Conservation (phyloP, 2,113 vertebrate species). For the Podocnemis expansa region DNA sequence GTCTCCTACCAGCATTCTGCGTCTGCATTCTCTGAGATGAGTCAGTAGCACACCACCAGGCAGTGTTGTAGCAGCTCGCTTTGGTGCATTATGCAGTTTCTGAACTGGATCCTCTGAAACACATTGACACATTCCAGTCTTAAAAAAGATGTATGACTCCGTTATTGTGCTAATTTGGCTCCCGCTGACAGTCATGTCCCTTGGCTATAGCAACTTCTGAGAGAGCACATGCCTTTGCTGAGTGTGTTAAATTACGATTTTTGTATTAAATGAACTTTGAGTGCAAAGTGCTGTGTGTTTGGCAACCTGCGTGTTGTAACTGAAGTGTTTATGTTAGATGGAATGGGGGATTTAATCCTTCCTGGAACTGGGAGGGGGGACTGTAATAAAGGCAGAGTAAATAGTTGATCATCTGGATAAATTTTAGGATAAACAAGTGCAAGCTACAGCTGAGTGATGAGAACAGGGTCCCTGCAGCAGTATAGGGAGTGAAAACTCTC, state of each 20-base stretch:
- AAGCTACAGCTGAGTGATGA: not conserved
- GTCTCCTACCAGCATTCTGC: not conserved
- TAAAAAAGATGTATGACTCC: not conserved
- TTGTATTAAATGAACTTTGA: not conserved
- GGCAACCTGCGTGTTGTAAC: slow-evolving; percentile 15
- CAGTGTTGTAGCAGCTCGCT: not conserved
- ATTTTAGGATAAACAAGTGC: not conserved
- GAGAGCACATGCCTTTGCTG: not conserved
- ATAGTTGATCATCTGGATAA: not conserved
- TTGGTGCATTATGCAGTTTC: not conserved
- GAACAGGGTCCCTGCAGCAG: not conserved
- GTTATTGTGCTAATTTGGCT: not conserved
- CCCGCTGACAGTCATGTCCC: not conserved
- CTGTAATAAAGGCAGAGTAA: slow-evolving; percentile 23
- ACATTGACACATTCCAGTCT: not conserved
- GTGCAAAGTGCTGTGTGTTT: not conserved
- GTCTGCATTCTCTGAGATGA: not conserved
- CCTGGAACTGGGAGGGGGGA: not conserved
- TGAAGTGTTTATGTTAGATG: not conserved
- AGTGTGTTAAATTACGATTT: slow-evolving; percentile 14
- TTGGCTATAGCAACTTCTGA: not conserved
- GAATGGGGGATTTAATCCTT: slow-evolving; percentile 18
- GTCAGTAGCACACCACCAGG: not conserved
- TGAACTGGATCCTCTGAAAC: not conserved
- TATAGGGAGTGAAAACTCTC: too few relatives aligned